phyloP scores from a whole-genome alignment of 2,113 vertebrate species.

The Saguinus imperator region DNA sequence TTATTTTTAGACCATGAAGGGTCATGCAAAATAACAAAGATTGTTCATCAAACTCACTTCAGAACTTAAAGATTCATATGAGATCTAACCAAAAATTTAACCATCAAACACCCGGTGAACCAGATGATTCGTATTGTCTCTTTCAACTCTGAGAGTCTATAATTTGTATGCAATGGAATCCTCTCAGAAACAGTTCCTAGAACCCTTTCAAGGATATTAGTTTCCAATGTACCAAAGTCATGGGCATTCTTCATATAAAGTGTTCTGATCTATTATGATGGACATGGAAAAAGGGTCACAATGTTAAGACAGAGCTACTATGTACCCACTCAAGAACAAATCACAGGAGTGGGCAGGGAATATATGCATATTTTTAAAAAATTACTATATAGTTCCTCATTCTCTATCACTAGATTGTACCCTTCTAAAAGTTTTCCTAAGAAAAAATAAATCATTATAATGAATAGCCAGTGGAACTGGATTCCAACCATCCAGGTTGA shows the following conservation, averaged over 20 bases:
- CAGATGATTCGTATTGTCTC: not conserved
- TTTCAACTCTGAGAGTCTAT: not conserved
- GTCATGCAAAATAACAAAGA: not conserved
- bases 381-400: not conserved
- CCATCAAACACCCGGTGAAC: not conserved
- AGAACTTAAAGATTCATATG: not conserved
- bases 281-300: not conserved
- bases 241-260: not conserved
- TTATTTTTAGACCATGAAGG: not conserved
- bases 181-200: not conserved
- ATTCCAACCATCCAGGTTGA: not conserved
- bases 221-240: not conserved
- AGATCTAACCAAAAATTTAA: not conserved
- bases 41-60: not conserved
- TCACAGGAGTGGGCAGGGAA: no score
- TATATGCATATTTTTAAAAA: not conserved
- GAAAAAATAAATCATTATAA: not conserved
- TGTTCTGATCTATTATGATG: not conserved
- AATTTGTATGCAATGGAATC: not conserved
- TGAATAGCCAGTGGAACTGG: not conserved
- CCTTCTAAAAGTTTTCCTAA: not conserved
- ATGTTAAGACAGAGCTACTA: not conserved
- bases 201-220: not conserved
- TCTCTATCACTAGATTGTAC: not conserved
- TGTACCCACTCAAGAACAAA: not conserved